Conservation (phyloP, 1,140 invertebrate genomes). For the Calosoma granatense region DNA sequence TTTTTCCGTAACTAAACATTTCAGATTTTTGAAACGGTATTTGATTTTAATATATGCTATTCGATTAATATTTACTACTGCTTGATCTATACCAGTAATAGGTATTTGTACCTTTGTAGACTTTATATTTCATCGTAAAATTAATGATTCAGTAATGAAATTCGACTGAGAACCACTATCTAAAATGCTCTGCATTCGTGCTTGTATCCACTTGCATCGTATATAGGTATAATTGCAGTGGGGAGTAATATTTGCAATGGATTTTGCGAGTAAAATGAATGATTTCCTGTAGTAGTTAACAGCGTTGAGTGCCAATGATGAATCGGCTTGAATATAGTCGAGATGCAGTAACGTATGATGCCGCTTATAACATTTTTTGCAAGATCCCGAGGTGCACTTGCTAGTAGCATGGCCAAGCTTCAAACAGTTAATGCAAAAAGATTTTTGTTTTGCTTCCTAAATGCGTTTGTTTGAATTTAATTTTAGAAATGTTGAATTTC, state of each 20-base stretch:
- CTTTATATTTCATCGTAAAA: slow-evolving; percentile 5
- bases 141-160: too few species aligned
- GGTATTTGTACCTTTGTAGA: background rate
- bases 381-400: slow-evolving; percentile 3
- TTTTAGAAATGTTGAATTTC: slow-evolving; percentile 9
- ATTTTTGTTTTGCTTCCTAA: slow-evolving; percentile 10
- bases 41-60: slow-evolving; percentile 10
- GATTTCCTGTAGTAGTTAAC: too few species aligned
- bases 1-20: slow-evolving; percentile 10
- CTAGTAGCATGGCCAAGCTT: background rate
- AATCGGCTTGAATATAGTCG: background rate
- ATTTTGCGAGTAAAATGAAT: too few species aligned
- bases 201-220: too few species aligned
- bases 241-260: too few species aligned
- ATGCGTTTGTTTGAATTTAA: background rate
- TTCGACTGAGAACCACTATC: too few species aligned
- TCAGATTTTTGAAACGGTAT: too few species aligned
- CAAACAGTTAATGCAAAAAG: slow-evolving; percentile 15
- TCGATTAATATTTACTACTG: slow-evolving; percentile 5
- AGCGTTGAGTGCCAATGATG: too few species aligned
- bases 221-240: too few species aligned
- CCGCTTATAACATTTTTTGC: slow-evolving; percentile 11
- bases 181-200: too few species aligned
- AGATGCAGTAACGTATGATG: slow-evolving; percentile 15
- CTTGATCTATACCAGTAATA: slow-evolving; percentile 5